Evolutionary conservation across 2,797 vertebrate species (phyloP).

Genomic region (Sebastes cheni): DNA sequence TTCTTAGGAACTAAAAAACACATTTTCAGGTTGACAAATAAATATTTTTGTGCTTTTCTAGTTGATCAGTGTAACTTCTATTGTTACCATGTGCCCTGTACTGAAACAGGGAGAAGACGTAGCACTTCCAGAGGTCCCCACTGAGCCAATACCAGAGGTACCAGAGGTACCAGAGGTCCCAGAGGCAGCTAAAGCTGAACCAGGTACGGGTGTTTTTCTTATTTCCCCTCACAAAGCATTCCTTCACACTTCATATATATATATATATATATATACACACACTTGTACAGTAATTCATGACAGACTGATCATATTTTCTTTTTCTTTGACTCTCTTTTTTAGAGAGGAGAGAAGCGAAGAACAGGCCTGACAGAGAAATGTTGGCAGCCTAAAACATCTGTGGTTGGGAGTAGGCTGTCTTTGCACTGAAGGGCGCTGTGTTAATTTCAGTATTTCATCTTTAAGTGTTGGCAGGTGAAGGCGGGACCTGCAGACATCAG

Average conservation of each 20-base stretch:
- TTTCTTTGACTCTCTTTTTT: slow-evolving; percentile 39
- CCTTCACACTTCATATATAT: neutral
- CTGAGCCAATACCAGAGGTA: slow-evolving; percentile 77
- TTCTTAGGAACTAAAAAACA: neutral
- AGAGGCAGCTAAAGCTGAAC: slow-evolving; percentile 56
- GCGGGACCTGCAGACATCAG: slow-evolving; percentile 10
- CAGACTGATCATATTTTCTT: slow-evolving; percentile 15
- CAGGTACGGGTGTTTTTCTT: slow-evolving; percentile 58
- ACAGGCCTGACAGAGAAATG: slow-evolving; percentile 70
- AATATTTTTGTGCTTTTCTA: neutral
- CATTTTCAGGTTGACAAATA: neutral
- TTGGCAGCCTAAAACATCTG: slow-evolving; percentile 64
- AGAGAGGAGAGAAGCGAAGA: slow-evolving; percentile 67
- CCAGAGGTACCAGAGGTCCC: slow-evolving; percentile 78
- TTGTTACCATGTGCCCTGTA: neutral
- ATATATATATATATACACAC: neutral
- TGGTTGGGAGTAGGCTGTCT: neutral
- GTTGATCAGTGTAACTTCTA: neutral
- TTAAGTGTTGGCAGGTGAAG: slow-evolving; percentile 5
- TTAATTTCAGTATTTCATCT: slow-evolving; percentile 23
- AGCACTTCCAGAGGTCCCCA: slow-evolving; percentile 89
- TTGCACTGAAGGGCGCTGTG: slow-evolving; percentile 15
- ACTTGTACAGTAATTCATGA: neutral
- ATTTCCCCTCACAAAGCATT: neutral
- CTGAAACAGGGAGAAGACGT: slow-evolving; percentile 79